Conservation (phyloP, 2,888 invertebrate genomes). For the Campoplex capitator region DNA sequence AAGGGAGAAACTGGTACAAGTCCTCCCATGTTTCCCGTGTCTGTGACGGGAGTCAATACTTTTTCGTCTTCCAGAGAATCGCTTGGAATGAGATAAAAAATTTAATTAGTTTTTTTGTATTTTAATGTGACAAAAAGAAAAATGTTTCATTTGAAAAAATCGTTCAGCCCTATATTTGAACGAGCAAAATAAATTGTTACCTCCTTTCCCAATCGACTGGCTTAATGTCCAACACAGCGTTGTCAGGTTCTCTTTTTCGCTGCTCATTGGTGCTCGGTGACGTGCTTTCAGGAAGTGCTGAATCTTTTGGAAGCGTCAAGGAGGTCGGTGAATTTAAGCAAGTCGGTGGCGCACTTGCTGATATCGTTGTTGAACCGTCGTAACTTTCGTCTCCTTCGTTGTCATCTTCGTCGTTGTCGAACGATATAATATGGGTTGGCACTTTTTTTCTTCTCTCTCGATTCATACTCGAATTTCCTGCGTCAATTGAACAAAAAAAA, state of each 20-base stretch:
- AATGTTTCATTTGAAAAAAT: not conserved
- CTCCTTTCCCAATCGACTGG: constrained; percentile 75
- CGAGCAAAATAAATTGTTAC: constrained; percentile 64
- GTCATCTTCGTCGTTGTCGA: constrained; percentile 87
- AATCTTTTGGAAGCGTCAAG: constrained; percentile 80
- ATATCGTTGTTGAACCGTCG: constrained; percentile 73
- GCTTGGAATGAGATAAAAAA: constrained; percentile 12
- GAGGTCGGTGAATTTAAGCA: constrained; percentile 88
- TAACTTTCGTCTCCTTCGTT: constrained; percentile 76
- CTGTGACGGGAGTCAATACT: constrained; percentile 81
- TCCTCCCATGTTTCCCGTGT: constrained; percentile 80
- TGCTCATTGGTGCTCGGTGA: constrained; percentile 28
- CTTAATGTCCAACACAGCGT: constrained; percentile 71
- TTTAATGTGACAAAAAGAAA: not conserved
- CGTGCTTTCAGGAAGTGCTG: constrained; percentile 81
- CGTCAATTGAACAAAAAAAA: not conserved
- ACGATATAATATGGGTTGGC: constrained; percentile 89
- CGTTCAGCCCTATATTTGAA: not conserved
- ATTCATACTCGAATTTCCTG: constrained; percentile 62
- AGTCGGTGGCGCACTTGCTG: constrained; percentile 88
- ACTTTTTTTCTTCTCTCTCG: constrained; percentile 86
- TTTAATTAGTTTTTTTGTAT: not conserved
- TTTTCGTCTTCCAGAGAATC: constrained; percentile 78
- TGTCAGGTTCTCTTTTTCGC: constrained; percentile 68
- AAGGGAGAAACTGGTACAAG: constrained; percentile 83